Percentiles rank a stretch among this genome's conserved stretches.
Evolutionary conservation across 2,797 vertebrate species (phyloP).

Genomic region (Sebastes jordani): DNA sequence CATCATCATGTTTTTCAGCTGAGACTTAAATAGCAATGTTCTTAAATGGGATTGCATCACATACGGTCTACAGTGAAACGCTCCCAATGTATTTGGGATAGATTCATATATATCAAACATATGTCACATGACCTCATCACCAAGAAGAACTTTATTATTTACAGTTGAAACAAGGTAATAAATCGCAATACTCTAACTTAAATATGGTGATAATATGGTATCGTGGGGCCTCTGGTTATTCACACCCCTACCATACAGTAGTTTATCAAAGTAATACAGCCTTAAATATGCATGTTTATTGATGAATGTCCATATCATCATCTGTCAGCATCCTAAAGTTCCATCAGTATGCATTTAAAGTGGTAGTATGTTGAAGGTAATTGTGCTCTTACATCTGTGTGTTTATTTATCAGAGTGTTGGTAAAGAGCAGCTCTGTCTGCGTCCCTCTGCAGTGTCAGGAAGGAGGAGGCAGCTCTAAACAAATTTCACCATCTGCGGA

Average conservation of each 20-base stretch:
- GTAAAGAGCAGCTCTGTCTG: background rate
- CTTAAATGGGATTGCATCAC: background rate
- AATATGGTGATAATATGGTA: too few relatives aligned
- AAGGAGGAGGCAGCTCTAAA: conserved; percentile 80
- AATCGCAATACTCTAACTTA: too few relatives aligned
- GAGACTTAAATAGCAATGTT: background rate
- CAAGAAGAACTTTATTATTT: too few relatives aligned
- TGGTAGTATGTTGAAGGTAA: background rate
- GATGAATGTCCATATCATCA: background rate
- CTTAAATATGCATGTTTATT: background rate
- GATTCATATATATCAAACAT: too few relatives aligned
- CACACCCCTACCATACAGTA: too few relatives aligned
- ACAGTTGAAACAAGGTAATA: too few relatives aligned
- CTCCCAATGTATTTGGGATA: too few relatives aligned
- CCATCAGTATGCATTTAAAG: background rate
- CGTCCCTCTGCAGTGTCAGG: conserved; percentile 28
- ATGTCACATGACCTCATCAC: too few relatives aligned
- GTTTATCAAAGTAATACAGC: background rate
- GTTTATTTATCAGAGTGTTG: background rate
- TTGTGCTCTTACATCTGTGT: conserved; percentile 12
- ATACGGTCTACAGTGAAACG: background rate
- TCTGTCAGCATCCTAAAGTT: background rate
- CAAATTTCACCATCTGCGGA: conserved; percentile 90
- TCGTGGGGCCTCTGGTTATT: too few relatives aligned
- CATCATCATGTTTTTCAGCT: background rate